Evolutionary conservation across 2,113 vertebrate species (phyloP), one percentile per base, ranked within the genome.

Genomic region (Pomatorhinus ruficollis): DNA sequence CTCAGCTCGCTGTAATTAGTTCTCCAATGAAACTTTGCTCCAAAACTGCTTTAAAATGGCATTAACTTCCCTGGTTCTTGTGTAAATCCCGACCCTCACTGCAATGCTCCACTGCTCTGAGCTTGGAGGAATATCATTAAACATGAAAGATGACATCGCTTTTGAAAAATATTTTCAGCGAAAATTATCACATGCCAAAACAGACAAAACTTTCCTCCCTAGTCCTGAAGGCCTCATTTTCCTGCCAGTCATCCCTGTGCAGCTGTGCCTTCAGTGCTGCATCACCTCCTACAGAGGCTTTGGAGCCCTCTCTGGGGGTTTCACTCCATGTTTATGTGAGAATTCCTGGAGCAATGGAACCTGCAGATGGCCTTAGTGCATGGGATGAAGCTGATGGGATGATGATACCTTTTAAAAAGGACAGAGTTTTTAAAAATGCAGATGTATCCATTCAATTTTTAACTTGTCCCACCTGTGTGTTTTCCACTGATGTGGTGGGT

Each of bases 1-100:
- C 74, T 89, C 56, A 84, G 47, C 81, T 94, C 35, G 8, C 77
- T 94, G 65, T 95, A 97, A 97, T 97, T 97, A 97, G 87, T 84
- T 91, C 65, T 91, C 33, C 15, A 49, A 17, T 88, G 72, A 87
- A 94, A 94, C n/a, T 87, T 95, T 42, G 33, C 78, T 96, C 60
- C 93, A 91, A 79, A 95, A 93, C 54, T 59, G 83, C 11, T 60
- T 93, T 54, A 63, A 77, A 91, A 88, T 56, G 42, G 11, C 64
- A 87, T 95, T 85, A 70, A 83, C 57, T 88, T 93, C 22, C 35
- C 56, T 89, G 44, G 15, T 64, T 47, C 24, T 44, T 89, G 80
- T 92, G 68, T 92, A 97, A 94, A 96, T 45, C 53, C n/a, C 12
- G 2, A 39, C 53, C 57, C 83, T 59, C 21, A 15, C 39, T 69